Conservation (phyloP, 2,797 vertebrate genomes). For the Odontamblyopus rebecca region DNA sequence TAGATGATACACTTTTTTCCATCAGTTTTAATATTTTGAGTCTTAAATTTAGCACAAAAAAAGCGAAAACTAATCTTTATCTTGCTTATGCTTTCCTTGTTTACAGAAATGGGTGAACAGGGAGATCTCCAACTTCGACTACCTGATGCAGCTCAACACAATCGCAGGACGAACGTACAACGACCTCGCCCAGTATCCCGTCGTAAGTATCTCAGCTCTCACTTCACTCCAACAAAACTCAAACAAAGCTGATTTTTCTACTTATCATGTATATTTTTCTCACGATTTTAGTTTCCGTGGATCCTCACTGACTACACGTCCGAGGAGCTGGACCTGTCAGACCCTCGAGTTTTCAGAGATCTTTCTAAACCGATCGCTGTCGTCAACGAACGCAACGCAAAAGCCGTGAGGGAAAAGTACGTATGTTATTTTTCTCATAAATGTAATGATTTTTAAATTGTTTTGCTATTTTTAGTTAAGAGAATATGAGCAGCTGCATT, state of each 20-base stretch:
- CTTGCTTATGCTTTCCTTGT: not conserved
- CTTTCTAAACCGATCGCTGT: conserved; percentile 97
- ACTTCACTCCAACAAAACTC: not conserved
- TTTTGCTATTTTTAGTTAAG: too few species aligned
- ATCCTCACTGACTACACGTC: conserved; percentile 91
- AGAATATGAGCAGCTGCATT: too few species aligned
- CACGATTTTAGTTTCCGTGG: conserved; percentile 88
- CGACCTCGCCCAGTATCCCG: conserved; percentile 94
- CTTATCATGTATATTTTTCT: conserved; percentile 6
- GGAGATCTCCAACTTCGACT: conserved; percentile 98
- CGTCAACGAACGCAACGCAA: conserved; percentile 91
- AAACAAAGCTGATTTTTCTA: not conserved
- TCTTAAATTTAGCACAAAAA: not conserved
- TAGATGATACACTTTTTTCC: not conserved
- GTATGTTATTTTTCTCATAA: conserved; percentile 29
- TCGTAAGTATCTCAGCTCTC: conserved; percentile 75
- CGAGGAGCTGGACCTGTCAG: conserved; percentile 83
- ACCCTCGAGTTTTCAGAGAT: conserved; percentile 89
- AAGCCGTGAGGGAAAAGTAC: conserved; percentile 94
- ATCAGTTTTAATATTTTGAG: not conserved
- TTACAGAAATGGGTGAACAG: conserved; percentile 96
- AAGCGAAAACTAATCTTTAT: not conserved
- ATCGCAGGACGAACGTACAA: conserved; percentile 97
- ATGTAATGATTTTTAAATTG: too few species aligned
- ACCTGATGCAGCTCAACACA: conserved; percentile 97